These are phyloP conservation scores for Cacoxenus indagator DNA, from an alignment of 2,888 invertebrate species.

Conservation along the genomic window DNA sequence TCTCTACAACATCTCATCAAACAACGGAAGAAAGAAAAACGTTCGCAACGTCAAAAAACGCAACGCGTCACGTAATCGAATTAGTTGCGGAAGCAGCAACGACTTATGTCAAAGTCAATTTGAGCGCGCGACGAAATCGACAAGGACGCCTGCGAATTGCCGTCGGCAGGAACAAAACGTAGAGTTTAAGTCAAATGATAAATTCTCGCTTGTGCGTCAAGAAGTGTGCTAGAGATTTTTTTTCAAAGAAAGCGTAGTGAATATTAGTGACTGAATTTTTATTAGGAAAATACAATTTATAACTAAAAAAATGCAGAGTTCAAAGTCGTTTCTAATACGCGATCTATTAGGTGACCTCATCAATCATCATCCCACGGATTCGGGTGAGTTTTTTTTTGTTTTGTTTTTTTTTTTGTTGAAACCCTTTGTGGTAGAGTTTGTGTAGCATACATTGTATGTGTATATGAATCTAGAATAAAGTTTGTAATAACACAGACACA, in stretches of 20 bases:
- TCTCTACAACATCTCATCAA: no score
- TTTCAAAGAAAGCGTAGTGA: no score
- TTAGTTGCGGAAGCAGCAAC: no score
- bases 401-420: no score
- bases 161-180: background rate
- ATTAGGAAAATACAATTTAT: background rate
- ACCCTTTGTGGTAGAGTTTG: no score
- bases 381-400: conserved; percentile 67
- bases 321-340: conserved; percentile 87
- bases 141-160: background rate
- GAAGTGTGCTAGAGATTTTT: background rate
- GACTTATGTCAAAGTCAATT: no score
- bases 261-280: no score
- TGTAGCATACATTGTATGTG: no score
- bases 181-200: background rate
- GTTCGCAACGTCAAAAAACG: background rate
- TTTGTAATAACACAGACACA: no score
- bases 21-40: background rate
- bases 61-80: background rate
- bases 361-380: conserved; percentile 69
- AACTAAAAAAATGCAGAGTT: conserved; percentile 71
- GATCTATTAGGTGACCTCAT: conserved; percentile 83
- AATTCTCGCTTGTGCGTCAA: no score
- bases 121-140: background rate
- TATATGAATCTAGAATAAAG: no score